Evolutionary conservation across 2,113 vertebrate genomes (phyloP), one percentile per base, ranked within the genome.

Genomic region (Caloenas nicobarica): DNA sequence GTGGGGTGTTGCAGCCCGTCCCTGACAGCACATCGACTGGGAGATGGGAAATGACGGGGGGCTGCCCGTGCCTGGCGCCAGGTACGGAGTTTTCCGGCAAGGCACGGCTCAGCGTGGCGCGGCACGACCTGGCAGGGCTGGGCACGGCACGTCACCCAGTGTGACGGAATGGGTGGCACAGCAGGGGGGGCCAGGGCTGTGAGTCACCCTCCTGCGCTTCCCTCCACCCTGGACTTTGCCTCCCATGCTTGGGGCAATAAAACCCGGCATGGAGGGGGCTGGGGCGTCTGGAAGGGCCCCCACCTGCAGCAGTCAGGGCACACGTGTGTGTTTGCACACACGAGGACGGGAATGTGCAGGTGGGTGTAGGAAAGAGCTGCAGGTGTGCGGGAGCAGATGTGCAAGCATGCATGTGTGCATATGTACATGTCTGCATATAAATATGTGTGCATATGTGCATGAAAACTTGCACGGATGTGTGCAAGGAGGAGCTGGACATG

Each of bases 171-270:
- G 8, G 73, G 38, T 79, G 96, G 93, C 91, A 31, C 53, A 11
- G 58, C 33, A 26, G 11, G 34, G 34, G 24, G 34, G 26, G 13
- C 6, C 13, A 6, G 50, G 16, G 53, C 86, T 3, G 17, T 96
- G 96, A 96, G 89, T 96, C 94, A 95, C 38, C 36, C 42, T 40
- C 23, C 2, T 12, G 6, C 16, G 18, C 33, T 53, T 88, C 57
- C 29, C 86, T 90, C 89, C 89, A 1, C 89, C 96, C 86, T 91
- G 94, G 89, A 96, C 96, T 96, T 96, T 96, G 96, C 62, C 86
- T 88, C 80, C 26, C 1, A 2, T 8, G n/a, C 68, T 71, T 5
- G 1, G 66, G 21, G 89, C 83, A 53, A 77, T 96, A 96, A 96
- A 96, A 6, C 40, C 62, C 12, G 28, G 0, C 0, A 4, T 23